Base-by-base conservation (phyloP, 2,888 invertebrate species). In the Apamea epomidion region DNA sequence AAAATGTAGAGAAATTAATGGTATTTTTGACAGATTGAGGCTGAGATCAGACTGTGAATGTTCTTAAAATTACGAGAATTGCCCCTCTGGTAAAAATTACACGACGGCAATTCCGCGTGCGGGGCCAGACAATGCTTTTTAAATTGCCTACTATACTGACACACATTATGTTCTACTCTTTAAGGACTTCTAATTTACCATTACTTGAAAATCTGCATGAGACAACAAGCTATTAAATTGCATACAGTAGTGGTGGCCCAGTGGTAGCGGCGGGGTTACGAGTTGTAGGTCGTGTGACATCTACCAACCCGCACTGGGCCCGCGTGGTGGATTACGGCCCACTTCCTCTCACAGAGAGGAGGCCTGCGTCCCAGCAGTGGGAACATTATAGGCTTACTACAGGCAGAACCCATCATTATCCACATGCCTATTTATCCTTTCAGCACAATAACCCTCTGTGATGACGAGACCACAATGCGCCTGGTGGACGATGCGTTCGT, bases 401-500 rank as follows among this genome's bases (percentile, higher is more conserved):
- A 64, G 45, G 29, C 18, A 25, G 4, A 2, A n/a, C 25, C 16
- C 2, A 25, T 45, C 4, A 62, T 45, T 2, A 42, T 16, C 32
- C 3, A 29, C 18, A 42, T 74, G 42, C 5, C 21, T 37, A 42
- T 54, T 29, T 8, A 51, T 54, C 0, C 18, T 94, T 94, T 68
- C 92, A 98, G 98, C 92, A 97, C 98, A 87, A 98, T 98, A 90
- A 97, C 98, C 54, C 96, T 98, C 25, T 97, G 98, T 76, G 98
- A 98, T 42, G 98, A 98, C 76, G 98, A 98, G 87, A 99, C 99
- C 87, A 98, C 99, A 80, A 98, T 99, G 88, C 98, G 99, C 0
- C 97, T 99, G 89, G 98, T 99, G 54, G 99, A 99, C 94, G 99
- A 99, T 93, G 99, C 99, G 0, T 99, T 99, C 97, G 99, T 99